Conservation (phyloP, 1,140 invertebrate species). For the Charaxes varanes region DNA sequence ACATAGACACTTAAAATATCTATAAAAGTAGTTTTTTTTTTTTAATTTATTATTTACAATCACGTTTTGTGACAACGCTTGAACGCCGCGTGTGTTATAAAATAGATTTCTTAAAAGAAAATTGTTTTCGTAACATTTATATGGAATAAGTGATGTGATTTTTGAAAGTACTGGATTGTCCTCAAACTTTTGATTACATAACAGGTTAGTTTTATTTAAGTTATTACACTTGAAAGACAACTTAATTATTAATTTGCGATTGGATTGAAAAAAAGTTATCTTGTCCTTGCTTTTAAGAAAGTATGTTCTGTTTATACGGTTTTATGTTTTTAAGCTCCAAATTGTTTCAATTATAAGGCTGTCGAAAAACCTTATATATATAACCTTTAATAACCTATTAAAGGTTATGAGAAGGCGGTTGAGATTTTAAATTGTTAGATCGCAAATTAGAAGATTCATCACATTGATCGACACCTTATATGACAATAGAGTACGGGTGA, state of each 20-base stretch:
- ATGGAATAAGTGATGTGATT: constrained; percentile 4
- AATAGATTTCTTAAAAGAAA: not conserved
- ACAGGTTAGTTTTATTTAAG: not conserved
- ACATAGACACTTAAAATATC: too few relatives aligned
- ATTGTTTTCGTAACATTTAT: not conserved
- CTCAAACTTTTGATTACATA: not conserved
- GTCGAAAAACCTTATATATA: too few relatives aligned
- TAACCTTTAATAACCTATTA: too few relatives aligned
- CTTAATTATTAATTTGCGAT: too few relatives aligned
- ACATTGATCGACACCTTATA: constrained; percentile 98
- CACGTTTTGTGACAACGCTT: constrained; percentile 1
- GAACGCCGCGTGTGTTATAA: not conserved
- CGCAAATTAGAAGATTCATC: constrained; percentile 94
- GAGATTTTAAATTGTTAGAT: too few relatives aligned
- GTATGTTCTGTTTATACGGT: not conserved
- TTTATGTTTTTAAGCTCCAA: not conserved
- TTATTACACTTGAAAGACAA: too few relatives aligned
- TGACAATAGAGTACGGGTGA: constrained; percentile 88
- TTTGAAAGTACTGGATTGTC: not conserved
- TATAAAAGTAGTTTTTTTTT: too few relatives aligned
- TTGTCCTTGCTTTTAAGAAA: not conserved
- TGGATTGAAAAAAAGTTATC: not conserved
- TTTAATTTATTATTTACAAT: too few relatives aligned
- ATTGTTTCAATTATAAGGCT: too few relatives aligned
- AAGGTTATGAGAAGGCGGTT: too few relatives aligned